These are phyloP conservation scores for Apodemus sylvaticus DNA, from an alignment of 2,113 vertebrate species.

Conservation along the genomic window DNA sequence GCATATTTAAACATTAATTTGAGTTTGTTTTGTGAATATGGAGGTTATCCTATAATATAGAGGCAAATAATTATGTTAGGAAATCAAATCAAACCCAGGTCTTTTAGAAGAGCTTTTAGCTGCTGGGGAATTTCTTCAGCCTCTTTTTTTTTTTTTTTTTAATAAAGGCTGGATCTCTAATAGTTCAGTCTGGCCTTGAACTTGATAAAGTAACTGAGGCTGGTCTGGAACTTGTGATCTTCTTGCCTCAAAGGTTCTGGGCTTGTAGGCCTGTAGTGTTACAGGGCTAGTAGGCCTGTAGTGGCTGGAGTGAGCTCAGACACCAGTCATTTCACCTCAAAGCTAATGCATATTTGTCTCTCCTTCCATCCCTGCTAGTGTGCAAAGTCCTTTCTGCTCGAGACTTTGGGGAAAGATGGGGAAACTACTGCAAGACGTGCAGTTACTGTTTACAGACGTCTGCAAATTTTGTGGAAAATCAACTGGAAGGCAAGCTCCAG, in stretches of 20 bases:
- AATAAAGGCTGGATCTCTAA: background rate
- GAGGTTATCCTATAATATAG: slow-evolving; percentile 30
- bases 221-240: background rate
- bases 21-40: slow-evolving; percentile 44
- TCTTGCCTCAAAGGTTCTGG: background rate
- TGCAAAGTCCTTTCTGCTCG: slow-evolving; percentile 95
- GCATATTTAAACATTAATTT: background rate
- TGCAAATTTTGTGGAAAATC: slow-evolving; percentile 90
- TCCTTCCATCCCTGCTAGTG: slow-evolving; percentile 84
- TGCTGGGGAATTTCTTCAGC: background rate
- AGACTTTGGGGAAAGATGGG: slow-evolving; percentile 94
- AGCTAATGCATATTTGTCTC: slow-evolving; percentile 42
- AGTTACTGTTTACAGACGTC: slow-evolving; percentile 92
- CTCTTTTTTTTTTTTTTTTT: background rate
- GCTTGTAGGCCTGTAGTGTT: background rate
- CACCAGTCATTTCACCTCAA: background rate
- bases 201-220: background rate
- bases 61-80: slow-evolving; percentile 38
- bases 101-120: slow-evolving; percentile 14
- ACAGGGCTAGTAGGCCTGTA: background rate
- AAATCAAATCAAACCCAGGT: background rate
- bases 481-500: slow-evolving; percentile 90
- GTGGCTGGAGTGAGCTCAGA: background rate
- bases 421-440: slow-evolving; percentile 93
- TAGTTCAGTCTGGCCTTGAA: background rate